Evolutionary conservation across 2,113 vertebrate species (phyloP).

Genomic region (Ariopsis seemanni): DNA sequence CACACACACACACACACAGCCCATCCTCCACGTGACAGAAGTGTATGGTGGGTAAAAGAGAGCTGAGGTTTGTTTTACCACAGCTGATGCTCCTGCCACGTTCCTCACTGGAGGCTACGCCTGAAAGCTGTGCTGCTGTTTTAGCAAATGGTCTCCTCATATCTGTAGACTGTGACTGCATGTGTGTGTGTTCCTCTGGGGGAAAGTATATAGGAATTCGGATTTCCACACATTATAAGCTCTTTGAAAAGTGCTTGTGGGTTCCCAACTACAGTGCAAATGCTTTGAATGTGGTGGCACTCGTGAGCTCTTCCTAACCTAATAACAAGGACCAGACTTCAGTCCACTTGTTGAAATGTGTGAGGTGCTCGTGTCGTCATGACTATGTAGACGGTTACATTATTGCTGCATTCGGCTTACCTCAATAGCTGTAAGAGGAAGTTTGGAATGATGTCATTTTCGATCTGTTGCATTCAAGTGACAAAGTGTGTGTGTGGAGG

Average conservation of each 20-base stretch:
- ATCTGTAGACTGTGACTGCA: not conserved
- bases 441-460: not conserved
- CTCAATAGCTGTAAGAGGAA: not conserved
- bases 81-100: conserved; percentile 27
- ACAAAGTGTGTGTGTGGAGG: not conserved
- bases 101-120: conserved; percentile 26
- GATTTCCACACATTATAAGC: not conserved
- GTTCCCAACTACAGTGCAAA: not conserved
- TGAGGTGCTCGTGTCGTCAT: not conserved
- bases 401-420: not conserved
- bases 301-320: not conserved
- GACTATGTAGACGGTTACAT: not conserved
- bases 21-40: conserved; percentile 17
- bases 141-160: not conserved
- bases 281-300: not conserved
- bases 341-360: not conserved
- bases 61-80: conserved; percentile 27
- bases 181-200: not conserved
- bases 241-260: not conserved
- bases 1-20: conserved; percentile 9
- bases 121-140: conserved; percentile 11
- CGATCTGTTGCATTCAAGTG: not conserved
- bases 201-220: conserved; percentile 8
- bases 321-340: not conserved
- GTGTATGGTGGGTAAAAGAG: conserved; percentile 3